Percentiles rank a stretch among this genome's conserved stretches.
phyloP scores from a whole-genome alignment of 1,140 invertebrate genomes.

The Bombus waltoni region DNA sequence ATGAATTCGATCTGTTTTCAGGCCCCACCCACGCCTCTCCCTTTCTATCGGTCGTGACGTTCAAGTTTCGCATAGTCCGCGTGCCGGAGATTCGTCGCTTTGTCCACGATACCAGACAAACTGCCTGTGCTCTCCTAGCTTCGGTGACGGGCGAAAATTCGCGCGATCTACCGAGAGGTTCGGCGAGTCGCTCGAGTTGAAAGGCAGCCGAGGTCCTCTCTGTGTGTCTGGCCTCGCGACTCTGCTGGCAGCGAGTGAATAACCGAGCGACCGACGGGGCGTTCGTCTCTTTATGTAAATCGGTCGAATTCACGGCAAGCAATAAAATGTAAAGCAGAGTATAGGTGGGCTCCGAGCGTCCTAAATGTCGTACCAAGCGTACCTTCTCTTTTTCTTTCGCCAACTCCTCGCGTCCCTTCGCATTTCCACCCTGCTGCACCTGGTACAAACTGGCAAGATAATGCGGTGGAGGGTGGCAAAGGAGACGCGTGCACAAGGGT shows the following conservation, averaged over 20 bases:
- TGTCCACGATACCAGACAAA: slow-evolving; percentile 37
- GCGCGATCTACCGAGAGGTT: not conserved
- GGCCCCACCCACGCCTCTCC: not conserved
- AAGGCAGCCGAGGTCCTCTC: not conserved
- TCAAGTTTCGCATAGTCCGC: slow-evolving; percentile 37
- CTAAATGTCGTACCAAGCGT: slow-evolving; percentile 40
- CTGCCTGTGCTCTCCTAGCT: not conserved
- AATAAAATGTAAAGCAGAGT: slow-evolving; percentile 70
- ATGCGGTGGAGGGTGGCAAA: slow-evolving; percentile 30
- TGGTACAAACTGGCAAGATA: slow-evolving; percentile 66
- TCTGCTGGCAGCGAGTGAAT: slow-evolving; percentile 4
- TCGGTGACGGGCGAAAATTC: slow-evolving; percentile 38
- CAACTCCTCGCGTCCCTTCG: not conserved
- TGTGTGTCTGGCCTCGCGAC: not conserved
- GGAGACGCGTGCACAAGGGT: slow-evolving; percentile 4
- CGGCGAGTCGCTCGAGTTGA: not conserved
- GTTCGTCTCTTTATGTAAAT: slow-evolving; percentile 68
- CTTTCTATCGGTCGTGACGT: not conserved
- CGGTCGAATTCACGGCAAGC: slow-evolving; percentile 60
- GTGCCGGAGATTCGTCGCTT: slow-evolving; percentile 29
- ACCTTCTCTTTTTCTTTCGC: slow-evolving; percentile 17
- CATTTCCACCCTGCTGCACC: slow-evolving; percentile 54
- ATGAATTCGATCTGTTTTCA: slow-evolving; percentile 36
- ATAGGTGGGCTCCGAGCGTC: slow-evolving; percentile 3
- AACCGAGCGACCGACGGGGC: slow-evolving; percentile 1